These are phyloP conservation scores for Anticlea derivata DNA, from an alignment of 2,888 invertebrate species.

Conservation along the genomic window DNA sequence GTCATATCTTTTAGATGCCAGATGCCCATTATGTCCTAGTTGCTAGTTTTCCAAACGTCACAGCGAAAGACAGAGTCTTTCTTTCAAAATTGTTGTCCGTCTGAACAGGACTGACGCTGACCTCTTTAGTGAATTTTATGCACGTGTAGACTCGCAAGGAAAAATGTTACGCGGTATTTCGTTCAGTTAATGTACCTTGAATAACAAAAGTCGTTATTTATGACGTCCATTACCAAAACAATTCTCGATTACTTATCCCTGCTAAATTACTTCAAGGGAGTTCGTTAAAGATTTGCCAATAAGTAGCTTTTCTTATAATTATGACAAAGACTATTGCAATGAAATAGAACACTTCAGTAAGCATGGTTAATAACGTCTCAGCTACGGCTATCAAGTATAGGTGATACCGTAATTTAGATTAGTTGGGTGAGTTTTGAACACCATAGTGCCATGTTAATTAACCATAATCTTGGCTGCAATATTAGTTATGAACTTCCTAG, in stretches of 20 bases:
- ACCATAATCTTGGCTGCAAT: background rate
- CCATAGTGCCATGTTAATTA: background rate
- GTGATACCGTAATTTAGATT: background rate
- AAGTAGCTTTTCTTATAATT: background rate
- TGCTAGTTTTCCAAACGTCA: too few species aligned
- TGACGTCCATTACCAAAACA: constrained; percentile 38
- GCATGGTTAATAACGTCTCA: background rate
- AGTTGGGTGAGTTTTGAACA: background rate
- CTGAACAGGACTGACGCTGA: background rate
- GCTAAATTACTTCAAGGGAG: constrained; percentile 29
- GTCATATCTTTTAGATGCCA: too few species aligned
- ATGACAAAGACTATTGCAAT: background rate
- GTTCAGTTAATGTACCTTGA: constrained; percentile 42
- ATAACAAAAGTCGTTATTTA: constrained; percentile 44
- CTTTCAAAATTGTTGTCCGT: too few species aligned
- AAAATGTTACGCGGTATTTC: constrained; percentile 29
- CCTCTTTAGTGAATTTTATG: background rate
- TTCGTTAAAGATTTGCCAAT: constrained; percentile 13
- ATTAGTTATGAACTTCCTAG: background rate
- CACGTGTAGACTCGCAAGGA: constrained; percentile 1
- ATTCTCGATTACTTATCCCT: constrained; percentile 39
- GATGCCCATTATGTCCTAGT: too few species aligned
- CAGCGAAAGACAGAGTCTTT: too few species aligned
- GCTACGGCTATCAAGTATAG: background rate
- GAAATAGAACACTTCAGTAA: background rate